Base-by-base conservation (phyloP, 2,113 vertebrate species). In the Arvicanthis niloticus region DNA sequence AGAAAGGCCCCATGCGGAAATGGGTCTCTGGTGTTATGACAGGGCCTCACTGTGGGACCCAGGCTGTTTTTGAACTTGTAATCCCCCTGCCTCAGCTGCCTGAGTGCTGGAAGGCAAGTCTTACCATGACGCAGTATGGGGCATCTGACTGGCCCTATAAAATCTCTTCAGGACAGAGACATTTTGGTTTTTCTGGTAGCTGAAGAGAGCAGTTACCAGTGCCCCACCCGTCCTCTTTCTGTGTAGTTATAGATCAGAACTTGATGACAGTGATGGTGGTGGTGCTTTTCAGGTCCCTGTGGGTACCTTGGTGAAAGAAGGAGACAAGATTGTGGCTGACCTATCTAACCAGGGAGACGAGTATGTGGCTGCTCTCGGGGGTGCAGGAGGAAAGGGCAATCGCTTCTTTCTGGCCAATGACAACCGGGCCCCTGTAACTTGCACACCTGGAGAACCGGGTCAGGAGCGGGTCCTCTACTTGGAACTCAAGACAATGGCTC, bases 401-500 rank as follows among this genome's bases (percentile, higher is more conserved):
- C 98, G 99, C 31, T 99, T 99, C 70, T 99, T 99, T 93, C 98
- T 99, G 93, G 99, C 99, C 96, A 99, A 99, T 8, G 99, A 99
- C 97, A 99, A 99, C 97, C 98, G 99, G 0, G 99, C 99, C 0
- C 99, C 99, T 0, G 87, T 92, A 1, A 98, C 93, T 0, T 98
- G 98, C 37, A 99, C 99, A 16, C 97, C 98, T 0, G 99, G 99
- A 58, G 98, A 98, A 56, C 97, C 89, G 0, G 99, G 99, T 3
- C 98, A 99, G 97, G 98, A 99, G 89, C 98, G 99, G 0, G 21
- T 98, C 19, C 98, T 99, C 65, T 98, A 99, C 5, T 97, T 99
- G 96, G 99, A 99, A 97, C 99, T 99, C n/a, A 99, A 98, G 95
- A 99, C 99, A 21, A 98, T 99, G 98, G 99, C 99, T 60, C 99